Base-by-base conservation (phyloP, 2,797 vertebrate species). In the Esox lucius region DNA sequence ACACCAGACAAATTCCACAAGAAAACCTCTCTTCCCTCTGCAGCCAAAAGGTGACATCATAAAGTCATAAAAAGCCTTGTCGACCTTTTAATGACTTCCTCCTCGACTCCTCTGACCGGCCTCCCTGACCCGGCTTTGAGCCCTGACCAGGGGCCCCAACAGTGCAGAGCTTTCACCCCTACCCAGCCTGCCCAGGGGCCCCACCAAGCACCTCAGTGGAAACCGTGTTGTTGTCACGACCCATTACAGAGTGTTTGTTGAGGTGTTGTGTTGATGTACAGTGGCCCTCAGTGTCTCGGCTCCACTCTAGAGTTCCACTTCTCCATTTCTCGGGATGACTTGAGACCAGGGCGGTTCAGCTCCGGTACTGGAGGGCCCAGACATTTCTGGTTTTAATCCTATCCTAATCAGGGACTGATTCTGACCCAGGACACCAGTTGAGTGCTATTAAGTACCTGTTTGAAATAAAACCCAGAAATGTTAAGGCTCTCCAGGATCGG, bases 51-150 rank as follows among this genome's bases (percentile, higher is more conserved):
- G 76, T 79, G 82, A 86, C 78, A 79, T 79, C 72, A 74, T 75
- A 46, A 75, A 75, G 46, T 70, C 73, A 80, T 72, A 8, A 62
- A 65, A 74, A 74, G 78, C 72, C 79, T 77, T 8, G 28, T 51
- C 80, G 82, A 87, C 84, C 85, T 77, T 77, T 81, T 81, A 78
- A 75, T 82, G 71, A 83, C 75, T 84, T 84, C 79, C 80, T 83
- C 64, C 71, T 12, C 59, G 26, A 69, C 49, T 67, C 28, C 62
- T 80, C 68, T 78, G 78, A 66, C 59, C 22, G 62, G 74, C 53
- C 46, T 28, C 67, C 48, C 67, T 22, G 70, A 56, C 33, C 64
- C 77, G 53, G 74, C 62, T 78, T 75, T 73, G 81, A 74, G 72
- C 42, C 70, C 39, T 35, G 8, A 48, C 56, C 48, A 75, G 79